These are phyloP conservation scores for Dasyprocta punctata DNA, from an alignment of 2,113 vertebrate genomes.

Conservation along the genomic window DNA sequence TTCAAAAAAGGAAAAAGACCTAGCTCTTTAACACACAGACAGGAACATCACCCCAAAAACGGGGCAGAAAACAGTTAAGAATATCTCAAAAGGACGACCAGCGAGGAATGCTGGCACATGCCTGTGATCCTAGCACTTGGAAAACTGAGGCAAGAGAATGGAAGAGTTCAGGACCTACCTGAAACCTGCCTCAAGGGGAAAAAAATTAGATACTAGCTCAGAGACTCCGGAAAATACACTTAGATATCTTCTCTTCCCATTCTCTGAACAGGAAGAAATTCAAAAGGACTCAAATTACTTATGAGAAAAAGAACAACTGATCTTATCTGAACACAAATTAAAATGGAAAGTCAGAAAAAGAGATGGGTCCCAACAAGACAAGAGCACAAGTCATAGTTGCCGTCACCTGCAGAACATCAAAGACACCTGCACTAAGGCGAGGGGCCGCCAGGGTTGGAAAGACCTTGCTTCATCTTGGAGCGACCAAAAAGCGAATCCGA, in stretches of 20 bases:
- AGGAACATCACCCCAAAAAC: slow-evolving; percentile 44
- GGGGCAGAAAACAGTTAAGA: not conserved
- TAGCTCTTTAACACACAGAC: not conserved
- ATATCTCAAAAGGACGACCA: not conserved
- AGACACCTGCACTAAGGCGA: not conserved
- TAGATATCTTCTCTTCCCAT: not conserved
- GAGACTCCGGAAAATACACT: slow-evolving; percentile 22
- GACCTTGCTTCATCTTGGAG: not conserved
- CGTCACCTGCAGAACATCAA: not conserved
- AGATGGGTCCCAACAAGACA: not conserved
- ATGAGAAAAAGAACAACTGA: not conserved
- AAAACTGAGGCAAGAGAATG: not conserved
- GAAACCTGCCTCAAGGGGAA: not conserved
- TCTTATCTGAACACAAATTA: slow-evolving; percentile 26
- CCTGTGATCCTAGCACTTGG: not conserved
- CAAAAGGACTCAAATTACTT: slow-evolving; percentile 44
- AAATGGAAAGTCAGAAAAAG: slow-evolving; percentile 42
- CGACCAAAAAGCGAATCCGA: not conserved
- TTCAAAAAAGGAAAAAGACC: not conserved
- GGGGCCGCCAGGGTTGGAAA: not conserved
- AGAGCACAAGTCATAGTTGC: not conserved
- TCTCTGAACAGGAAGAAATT: slow-evolving; percentile 37
- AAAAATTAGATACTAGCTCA: not conserved
- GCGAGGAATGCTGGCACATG: not conserved
- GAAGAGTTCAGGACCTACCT: not conserved